Evolutionary conservation across 2,888 invertebrate genomes (phyloP).

Genomic region (Mellilla xanthometata): DNA sequence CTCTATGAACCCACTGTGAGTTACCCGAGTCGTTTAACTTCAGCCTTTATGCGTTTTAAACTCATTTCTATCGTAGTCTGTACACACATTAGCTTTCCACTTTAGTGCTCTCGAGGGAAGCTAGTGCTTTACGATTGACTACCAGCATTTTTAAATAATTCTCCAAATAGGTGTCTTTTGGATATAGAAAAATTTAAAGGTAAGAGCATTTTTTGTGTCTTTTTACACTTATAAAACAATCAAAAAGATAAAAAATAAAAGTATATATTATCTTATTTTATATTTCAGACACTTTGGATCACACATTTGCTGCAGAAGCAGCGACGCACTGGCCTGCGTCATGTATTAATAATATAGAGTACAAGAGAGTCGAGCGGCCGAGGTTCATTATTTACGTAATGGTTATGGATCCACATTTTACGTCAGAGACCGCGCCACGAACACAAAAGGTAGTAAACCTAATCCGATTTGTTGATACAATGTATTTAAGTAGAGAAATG

Average conservation of each 20-base stretch:
- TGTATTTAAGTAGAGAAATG: constrained; percentile 4
- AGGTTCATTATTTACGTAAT: constrained; percentile 21
- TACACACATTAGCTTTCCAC: constrained; percentile 14
- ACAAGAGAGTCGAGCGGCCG: constrained; percentile 3
- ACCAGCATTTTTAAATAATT: too few relatives aligned
- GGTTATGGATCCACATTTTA: constrained; percentile 20
- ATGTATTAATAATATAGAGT: constrained; percentile 11
- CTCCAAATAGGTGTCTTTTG: too few relatives aligned
- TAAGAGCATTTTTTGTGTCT: too few relatives aligned
- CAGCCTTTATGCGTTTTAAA: constrained; percentile 26
- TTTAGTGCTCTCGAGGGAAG: constrained; percentile 6
- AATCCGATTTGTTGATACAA: constrained; percentile 15
- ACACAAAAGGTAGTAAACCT: constrained; percentile 18
- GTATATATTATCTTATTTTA: too few relatives aligned
- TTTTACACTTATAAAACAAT: too few relatives aligned
- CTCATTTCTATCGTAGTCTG: constrained; percentile 11
- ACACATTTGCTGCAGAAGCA: too few relatives aligned
- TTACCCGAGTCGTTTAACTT: constrained; percentile 38
- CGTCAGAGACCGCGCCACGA: constrained; percentile 13
- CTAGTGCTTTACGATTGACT: too few relatives aligned
- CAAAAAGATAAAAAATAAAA: too few relatives aligned
- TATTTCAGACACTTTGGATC: too few relatives aligned
- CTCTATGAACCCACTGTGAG: constrained; percentile 45
- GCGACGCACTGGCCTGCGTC: constrained; percentile 6
- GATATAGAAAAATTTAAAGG: too few relatives aligned